Percentiles rank a stretch among this genome's conserved stretches.
Conservation (phyloP, 2,113 vertebrate species). For the Passer montanus region DNA sequence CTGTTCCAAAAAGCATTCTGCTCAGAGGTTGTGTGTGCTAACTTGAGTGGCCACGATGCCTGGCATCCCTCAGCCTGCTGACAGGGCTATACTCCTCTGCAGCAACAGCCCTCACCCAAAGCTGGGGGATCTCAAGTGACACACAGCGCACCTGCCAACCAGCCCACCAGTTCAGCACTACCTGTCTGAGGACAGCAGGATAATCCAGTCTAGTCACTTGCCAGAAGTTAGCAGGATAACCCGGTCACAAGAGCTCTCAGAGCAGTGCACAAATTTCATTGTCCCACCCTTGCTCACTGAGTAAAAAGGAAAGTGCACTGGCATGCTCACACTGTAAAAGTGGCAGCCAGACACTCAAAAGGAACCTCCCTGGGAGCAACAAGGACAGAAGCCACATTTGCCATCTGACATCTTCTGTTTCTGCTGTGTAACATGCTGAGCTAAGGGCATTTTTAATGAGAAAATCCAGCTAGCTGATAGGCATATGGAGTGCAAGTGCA, state of each 20-base stretch:
- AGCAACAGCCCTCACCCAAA: neutral
- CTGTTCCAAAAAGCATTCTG: neutral
- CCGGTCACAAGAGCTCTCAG: neutral
- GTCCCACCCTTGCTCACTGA: neutral
- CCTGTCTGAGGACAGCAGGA: neutral
- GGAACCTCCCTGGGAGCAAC: fast-evolving
- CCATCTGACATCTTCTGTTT: neutral
- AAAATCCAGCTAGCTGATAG: neutral
- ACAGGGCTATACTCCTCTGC: neutral
- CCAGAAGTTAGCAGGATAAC: neutral
- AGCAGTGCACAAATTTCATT: fast-evolving
- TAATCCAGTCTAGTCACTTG: neutral
- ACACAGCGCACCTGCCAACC: neutral
- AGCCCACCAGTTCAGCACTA: neutral
- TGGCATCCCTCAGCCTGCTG: neutral
- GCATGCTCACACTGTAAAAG: neutral
- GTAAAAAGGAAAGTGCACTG: neutral
- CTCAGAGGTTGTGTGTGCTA: neutral
- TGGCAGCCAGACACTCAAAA: neutral
- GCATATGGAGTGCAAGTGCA: fast-evolving
- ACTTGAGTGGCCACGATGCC: fast-evolving
- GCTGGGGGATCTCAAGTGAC: neutral
- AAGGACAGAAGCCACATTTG: neutral
- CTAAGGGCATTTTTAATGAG: neutral
- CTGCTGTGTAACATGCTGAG: neutral